Conservation (phyloP, 2,113 vertebrate genomes). For the Actinemys pallida region DNA sequence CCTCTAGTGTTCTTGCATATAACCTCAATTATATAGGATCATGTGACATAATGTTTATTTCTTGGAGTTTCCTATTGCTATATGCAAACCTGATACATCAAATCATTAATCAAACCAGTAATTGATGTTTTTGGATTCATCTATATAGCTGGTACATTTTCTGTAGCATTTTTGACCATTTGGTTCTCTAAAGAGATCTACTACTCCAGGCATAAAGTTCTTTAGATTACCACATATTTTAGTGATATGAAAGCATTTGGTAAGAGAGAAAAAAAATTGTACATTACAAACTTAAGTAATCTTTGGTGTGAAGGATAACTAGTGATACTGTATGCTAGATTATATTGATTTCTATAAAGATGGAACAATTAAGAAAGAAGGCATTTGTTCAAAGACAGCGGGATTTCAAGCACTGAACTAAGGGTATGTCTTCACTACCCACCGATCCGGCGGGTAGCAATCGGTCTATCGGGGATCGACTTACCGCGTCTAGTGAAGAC, state of each 20-base stretch:
- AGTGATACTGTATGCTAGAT: background rate
- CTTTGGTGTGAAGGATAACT: background rate
- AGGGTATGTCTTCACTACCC: no score
- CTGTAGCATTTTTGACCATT: background rate
- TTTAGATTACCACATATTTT: background rate
- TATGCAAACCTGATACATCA: background rate
- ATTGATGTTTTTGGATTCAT: background rate
- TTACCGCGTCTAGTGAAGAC: no score
- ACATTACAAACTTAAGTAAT: background rate
- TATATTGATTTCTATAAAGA: background rate
- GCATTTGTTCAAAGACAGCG: background rate
- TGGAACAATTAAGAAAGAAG: background rate
- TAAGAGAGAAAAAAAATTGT: background rate
- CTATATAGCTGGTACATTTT: background rate
- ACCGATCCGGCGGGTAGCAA: no score
- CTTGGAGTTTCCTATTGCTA: background rate
- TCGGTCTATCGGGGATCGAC: no score
- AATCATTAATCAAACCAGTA: background rate
- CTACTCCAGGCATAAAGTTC: background rate
- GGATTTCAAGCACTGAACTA: background rate
- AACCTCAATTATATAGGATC: background rate
- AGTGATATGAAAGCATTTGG: background rate
- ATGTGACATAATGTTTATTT: background rate
- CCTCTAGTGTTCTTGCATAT: background rate
- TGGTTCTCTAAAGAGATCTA: background rate